Base-by-base conservation (phyloP, 2,113 vertebrate species). In the Mustelus asterias region DNA sequence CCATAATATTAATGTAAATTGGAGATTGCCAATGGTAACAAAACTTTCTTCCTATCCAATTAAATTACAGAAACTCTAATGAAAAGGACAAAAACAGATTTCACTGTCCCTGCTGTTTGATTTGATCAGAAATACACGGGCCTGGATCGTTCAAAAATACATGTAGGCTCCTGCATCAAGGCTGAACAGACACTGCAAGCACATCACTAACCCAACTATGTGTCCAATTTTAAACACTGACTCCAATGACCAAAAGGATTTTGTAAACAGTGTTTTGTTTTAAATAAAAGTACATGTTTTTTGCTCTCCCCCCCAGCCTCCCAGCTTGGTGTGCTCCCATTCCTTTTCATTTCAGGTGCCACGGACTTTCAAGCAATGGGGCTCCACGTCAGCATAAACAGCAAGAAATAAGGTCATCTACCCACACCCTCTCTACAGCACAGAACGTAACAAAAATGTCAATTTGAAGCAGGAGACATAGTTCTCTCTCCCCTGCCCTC, bases 251-350 rank as follows among this genome's bases (percentile, higher is more conserved):
- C 26, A 18, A 65, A 93, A 93, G 54, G 29, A 63, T 37, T 22
- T 93, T 93, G 60, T 93, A 65, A 93, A 92, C 60, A 90, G 4
- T 93, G 60, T 93, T 65, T 63, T 26, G 54, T 60, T 88, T 78
- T 26, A 72, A 33, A 76, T 33, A 80, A n/a, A 78, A 78, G n/a
- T 13, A 78, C 14, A 18, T 83, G n/a, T 85, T 85, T 85, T 48
- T 18, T 44, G 5, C 89, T 6, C 89, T 3, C 16, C 18, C 33
- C 13, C 33, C n/a, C 14, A 20, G 13, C 0, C 16, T 7, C 58
- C 13, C 54, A 92, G 14, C 14, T 14, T 92, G 58, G 18, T 92
- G 16, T 18, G 29, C 29, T 18, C 1, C 20, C 1, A 10, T 60
- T 92, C 85, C 85, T 86, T 29, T 24, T n/a, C n/a, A 0, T 65